These are phyloP conservation scores for Lepus timidus DNA, from an alignment of 2,113 vertebrate genomes.

Conservation along the genomic window DNA sequence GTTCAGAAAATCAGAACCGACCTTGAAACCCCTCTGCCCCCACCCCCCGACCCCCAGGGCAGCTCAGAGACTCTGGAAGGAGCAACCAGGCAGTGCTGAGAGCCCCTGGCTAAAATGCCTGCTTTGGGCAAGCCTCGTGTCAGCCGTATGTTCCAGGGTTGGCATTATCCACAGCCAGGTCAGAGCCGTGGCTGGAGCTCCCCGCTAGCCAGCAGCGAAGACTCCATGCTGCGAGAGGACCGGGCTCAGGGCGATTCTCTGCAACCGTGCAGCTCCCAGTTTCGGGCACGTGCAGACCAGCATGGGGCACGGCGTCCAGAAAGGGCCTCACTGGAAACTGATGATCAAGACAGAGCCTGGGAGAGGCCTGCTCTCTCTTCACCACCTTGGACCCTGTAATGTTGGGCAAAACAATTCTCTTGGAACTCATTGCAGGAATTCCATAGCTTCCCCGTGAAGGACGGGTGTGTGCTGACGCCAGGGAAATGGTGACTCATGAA, in stretches of 20 bases:
- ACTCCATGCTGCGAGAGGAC: neutral
- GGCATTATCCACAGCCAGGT: neutral
- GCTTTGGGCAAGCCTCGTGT: neutral
- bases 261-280: neutral
- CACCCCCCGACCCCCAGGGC: neutral
- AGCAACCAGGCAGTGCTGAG: neutral
- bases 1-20: neutral
- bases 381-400: neutral
- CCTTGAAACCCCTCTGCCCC: neutral
- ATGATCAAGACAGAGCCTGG: neutral
- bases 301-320: neutral
- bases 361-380: neutral
- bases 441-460: neutral
- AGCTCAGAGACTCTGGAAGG: neutral
- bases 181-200: neutral
- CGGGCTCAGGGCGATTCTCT: neutral
- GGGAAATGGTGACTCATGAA: conserved; percentile 33
- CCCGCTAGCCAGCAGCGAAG: neutral
- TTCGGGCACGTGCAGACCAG: neutral
- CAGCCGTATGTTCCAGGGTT: neutral
- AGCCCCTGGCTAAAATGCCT: neutral
- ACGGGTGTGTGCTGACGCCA: conserved; percentile 7
- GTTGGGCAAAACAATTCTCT: neutral
- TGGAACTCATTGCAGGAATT: neutral
- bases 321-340: neutral